Base-by-base conservation (phyloP, 2,888 invertebrate species). In the Lampropteryx suffumata region DNA sequence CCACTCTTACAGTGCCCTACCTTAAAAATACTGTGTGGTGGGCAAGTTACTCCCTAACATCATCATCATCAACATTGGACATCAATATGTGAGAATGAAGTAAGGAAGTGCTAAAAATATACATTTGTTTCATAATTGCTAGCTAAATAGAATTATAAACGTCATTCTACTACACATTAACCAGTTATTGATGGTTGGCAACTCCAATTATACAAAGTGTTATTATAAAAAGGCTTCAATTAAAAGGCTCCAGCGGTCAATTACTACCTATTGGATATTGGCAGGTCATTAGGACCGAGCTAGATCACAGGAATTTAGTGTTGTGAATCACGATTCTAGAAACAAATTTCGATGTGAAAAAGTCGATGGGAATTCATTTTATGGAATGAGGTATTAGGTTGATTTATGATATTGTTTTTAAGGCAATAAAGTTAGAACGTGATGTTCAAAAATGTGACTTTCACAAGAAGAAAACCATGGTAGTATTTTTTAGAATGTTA, bases 221-320 rank as follows among this genome's bases (percentile, higher is more conserved):
- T 76, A 82, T 81, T 82, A 79, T 74, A 80, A 82, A 80, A 83
- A 80, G 73, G 69, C 59, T 62, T 59, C 79, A 80, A 82, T 84
- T 84, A 84, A 74, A 73, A 76, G 76, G 74, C 80, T 79, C 79
- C 80, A 57, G 65, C 61, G 67, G 59, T 70, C 77, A 78, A 78
- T 82, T 78, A 80, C 64, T 57, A 67, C 47, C 69, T 65, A 62
- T 57, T 41, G 43, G 43, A 50, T 66, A 73, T 74, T 69, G 77
- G 73, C 71, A 62, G 62, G 71, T 71, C 68, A 73, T 75, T 73
- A 70, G 64, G 66, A 66, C 66, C 54, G 67, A 57, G 64, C 57
- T 62, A 57, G 67, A 55, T 58, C 46, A 46, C 45, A 48, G 48
- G 45, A 40, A 47, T 34, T 28, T 49, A 56, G 59, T 59, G 61